Conservation (phyloP, 2,888 invertebrate genomes). For the Morpho deidamia region DNA sequence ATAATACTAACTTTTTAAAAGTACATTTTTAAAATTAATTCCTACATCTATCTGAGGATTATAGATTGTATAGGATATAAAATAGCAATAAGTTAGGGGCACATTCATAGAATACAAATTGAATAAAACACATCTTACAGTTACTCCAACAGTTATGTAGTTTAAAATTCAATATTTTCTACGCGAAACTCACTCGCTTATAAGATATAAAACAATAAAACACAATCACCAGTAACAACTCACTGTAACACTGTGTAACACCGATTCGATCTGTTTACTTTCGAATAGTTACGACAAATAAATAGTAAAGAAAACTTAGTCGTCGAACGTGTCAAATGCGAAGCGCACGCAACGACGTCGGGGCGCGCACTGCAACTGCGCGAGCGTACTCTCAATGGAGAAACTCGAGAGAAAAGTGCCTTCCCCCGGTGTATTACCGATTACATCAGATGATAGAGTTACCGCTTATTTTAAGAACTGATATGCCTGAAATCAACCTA, state of each 20-base stretch:
- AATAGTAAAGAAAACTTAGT: neutral
- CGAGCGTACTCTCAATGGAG: constrained; percentile 38
- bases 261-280: constrained; percentile 25
- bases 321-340: constrained; percentile 2
- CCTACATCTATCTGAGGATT: too few species aligned
- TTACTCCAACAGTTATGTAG: constrained; percentile 40
- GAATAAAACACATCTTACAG: constrained; percentile 54
- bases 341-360: constrained; percentile 54
- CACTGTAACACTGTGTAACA: constrained; percentile 25
- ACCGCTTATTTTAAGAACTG: too few species aligned
- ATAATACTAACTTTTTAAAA: too few species aligned
- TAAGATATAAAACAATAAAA: constrained; percentile 46
- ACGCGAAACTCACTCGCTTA: constrained; percentile 1
- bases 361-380: constrained; percentile 61
- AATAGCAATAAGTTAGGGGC: neutral
- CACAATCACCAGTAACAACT: constrained; percentile 25
- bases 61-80: too few species aligned
- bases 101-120: constrained; percentile 21
- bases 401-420: constrained; percentile 71
- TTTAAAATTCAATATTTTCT: neutral
- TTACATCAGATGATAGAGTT: constrained; percentile 52
- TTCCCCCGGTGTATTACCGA: constrained; percentile 47
- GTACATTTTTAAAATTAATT: too few species aligned
- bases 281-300: constrained; percentile 17
- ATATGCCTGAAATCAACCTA: too few species aligned